phyloP scores from a whole-genome alignment of 2,113 vertebrate species.

The Eupsittula cactorum region DNA sequence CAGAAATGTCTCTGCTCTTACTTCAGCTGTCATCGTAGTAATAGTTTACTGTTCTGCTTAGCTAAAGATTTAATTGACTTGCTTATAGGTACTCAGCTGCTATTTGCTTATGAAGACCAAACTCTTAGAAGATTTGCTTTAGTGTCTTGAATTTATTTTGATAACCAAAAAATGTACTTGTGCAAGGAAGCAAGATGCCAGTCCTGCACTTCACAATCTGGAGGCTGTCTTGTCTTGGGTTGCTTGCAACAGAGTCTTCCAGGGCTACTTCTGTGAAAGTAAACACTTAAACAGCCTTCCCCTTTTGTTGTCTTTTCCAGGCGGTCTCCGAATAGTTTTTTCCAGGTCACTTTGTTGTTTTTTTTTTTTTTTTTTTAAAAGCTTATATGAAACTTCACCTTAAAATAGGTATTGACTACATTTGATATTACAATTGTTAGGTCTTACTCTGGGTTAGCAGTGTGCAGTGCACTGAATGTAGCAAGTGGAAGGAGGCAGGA shows the following conservation, averaged over 20 bases:
- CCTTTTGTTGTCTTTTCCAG: neutral
- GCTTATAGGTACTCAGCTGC: neutral
- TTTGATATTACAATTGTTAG: neutral
- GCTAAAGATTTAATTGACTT: neutral
- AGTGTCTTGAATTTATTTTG: neutral
- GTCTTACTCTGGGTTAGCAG: neutral
- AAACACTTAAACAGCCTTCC: neutral
- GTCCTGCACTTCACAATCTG: neutral
- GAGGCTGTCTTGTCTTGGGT: neutral
- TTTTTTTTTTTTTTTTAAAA: neutral
- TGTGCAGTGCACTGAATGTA: neutral
- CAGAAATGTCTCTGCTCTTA: neutral
- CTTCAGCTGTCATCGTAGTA: neutral
- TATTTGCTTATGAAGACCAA: neutral
- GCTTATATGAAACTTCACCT: neutral
- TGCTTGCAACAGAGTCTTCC: neutral
- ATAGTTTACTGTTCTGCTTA: neutral
- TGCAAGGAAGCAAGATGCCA: neutral
- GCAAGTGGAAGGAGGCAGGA: neutral
- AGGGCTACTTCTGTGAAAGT: neutral
- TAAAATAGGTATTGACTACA: neutral
- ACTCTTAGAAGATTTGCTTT: neutral
- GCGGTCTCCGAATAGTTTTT: neutral
- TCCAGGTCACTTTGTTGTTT: neutral
- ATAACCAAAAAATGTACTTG: neutral